Percentiles rank a stretch among this genome's conserved stretches.
phyloP scores from a whole-genome alignment of 2,888 invertebrate species.

The Beris chalybata region DNA sequence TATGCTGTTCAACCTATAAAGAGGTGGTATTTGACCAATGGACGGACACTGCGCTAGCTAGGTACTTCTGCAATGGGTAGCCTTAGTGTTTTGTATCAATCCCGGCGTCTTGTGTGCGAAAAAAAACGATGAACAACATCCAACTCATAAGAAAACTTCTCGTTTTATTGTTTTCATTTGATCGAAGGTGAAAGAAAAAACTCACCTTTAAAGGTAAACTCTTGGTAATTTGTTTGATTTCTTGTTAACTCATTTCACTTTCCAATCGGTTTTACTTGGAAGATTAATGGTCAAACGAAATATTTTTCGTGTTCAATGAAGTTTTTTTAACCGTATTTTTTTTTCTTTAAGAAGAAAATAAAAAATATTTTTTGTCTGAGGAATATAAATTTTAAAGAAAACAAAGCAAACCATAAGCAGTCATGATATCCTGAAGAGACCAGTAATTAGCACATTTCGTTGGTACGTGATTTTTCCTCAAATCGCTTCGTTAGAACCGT shows the following conservation, averaged over 20 bases:
- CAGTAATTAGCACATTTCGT: conserved; percentile 17
- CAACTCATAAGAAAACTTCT: conserved; percentile 5
- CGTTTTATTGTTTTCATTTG: conserved; percentile 16
- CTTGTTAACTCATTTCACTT: conserved; percentile 33
- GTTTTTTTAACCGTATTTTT: neutral
- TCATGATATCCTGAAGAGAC: conserved; percentile 8
- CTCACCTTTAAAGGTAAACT: conserved; percentile 23
- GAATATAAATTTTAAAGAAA: too few relatives aligned
- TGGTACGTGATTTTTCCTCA: conserved; percentile 25
- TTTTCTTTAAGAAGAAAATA: too few relatives aligned
- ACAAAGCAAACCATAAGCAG: neutral
- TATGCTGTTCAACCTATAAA: conserved; percentile 8
- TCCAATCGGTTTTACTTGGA: conserved; percentile 24
- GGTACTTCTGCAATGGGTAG: too few relatives aligned
- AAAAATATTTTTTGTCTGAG: too few relatives aligned
- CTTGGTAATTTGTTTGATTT: conserved; percentile 31
- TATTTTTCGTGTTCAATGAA: conserved; percentile 22
- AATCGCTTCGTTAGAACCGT: conserved; percentile 18
- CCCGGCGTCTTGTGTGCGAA: too few relatives aligned
- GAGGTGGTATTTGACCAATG: too few relatives aligned
- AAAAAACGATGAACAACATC: too few relatives aligned
- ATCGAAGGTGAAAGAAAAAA: neutral
- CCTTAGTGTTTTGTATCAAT: too few relatives aligned
- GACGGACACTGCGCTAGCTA: too few relatives aligned
- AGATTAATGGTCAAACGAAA: conserved; percentile 31